Conservation (phyloP, 2,113 vertebrate genomes). For the Bubalus kerabau region DNA sequence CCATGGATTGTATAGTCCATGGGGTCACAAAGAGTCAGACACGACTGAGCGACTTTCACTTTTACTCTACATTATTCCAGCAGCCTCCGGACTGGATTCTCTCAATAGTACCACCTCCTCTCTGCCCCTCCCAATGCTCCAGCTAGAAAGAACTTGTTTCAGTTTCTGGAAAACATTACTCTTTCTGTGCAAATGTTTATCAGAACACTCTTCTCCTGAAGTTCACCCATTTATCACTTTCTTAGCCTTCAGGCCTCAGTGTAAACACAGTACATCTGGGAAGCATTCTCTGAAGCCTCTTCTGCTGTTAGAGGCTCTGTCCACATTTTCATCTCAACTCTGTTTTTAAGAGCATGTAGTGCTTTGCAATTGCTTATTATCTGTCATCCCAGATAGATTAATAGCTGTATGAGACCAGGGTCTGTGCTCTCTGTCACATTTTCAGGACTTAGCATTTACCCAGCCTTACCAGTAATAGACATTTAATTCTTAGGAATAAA, state of each 20-base stretch:
- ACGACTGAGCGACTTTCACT: background rate
- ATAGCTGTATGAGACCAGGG: background rate
- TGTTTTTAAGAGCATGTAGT: background rate
- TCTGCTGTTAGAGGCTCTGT: background rate
- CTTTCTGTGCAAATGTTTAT: background rate
- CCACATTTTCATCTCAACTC: background rate
- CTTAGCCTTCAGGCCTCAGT: background rate
- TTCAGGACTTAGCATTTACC: background rate
- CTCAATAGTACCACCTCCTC: background rate
- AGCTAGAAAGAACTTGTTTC: background rate
- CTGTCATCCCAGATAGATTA: background rate
- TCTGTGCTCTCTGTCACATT: background rate
- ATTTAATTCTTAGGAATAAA: conserved; percentile 5
- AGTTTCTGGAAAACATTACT: background rate
- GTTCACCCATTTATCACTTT: background rate
- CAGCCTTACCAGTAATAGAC: background rate
- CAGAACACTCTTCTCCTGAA: background rate
- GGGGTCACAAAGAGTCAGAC: background rate
- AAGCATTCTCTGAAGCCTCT: background rate
- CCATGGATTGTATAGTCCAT: background rate
- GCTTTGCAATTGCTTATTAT: background rate
- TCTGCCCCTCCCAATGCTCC: background rate
- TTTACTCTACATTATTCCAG: background rate
- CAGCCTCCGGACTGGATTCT: background rate
- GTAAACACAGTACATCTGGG: background rate